Percentiles rank a stretch among this genome's conserved stretches.
These are phyloP conservation scores for Ptychoptera contaminata DNA, from an alignment of 2,888 invertebrate genomes.

Conservation along the genomic window DNA sequence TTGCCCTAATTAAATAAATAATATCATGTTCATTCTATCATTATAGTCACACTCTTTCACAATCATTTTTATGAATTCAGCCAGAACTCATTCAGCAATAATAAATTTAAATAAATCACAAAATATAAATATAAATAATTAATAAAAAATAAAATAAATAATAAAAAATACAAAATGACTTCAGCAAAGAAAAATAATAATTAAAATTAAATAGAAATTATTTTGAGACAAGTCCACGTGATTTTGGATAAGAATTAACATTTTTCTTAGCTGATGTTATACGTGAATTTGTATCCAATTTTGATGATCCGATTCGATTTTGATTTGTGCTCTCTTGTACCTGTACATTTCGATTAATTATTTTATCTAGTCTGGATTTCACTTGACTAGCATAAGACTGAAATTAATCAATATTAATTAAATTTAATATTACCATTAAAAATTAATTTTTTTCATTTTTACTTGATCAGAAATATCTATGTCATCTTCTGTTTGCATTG, in stretches of 20 bases:
- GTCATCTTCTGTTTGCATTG: constrained; percentile 31
- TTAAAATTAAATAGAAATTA: constrained; percentile 11
- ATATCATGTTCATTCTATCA: no score
- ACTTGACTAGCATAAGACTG: constrained; percentile 7
- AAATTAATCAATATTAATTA: neutral
- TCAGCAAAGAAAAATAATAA: no score
- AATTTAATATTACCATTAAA: constrained; percentile 25
- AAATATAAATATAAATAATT: no score
- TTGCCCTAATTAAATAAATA: no score
- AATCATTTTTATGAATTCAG: no score
- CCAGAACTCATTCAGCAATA: no score
- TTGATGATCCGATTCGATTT: constrained; percentile 13
- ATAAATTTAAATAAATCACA: no score
- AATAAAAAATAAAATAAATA: no score
- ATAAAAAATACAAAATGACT: no score
- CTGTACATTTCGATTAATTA: constrained; percentile 27
- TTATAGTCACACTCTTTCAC: no score
- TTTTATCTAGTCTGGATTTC: constrained; percentile 24
- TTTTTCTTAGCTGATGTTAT: constrained; percentile 21
- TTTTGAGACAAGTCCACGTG: constrained; percentile 30
- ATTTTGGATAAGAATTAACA: constrained; percentile 30
- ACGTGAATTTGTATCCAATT: constrained; percentile 19
- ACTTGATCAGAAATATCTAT: constrained; percentile 26
- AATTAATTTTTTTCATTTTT: constrained; percentile 7
- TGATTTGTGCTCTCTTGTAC: constrained; percentile 10